Conservation (phyloP, 2,113 vertebrate species). For the Tonatia bakeri region DNA sequence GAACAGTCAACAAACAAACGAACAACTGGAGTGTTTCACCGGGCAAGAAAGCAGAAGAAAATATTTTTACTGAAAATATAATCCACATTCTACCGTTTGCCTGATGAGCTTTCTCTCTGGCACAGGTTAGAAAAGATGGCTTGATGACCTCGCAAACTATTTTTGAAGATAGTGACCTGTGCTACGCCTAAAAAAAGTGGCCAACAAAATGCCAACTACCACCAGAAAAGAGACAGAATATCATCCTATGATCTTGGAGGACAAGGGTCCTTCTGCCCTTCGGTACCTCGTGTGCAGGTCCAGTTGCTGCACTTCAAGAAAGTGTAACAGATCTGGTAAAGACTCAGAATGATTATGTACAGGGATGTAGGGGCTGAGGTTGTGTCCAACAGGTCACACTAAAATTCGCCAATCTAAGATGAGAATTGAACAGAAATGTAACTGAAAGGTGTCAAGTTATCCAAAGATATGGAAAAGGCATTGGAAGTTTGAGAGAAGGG, state of each 20-base stretch:
- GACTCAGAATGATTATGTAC: background rate
- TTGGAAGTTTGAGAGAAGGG: background rate
- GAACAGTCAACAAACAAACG: background rate
- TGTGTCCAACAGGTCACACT: background rate
- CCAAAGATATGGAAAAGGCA: background rate
- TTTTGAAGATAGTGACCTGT: background rate
- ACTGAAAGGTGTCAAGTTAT: background rate
- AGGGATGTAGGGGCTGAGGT: background rate
- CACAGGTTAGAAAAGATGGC: background rate
- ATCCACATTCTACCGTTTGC: background rate
- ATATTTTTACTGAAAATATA: background rate
- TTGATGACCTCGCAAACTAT: background rate
- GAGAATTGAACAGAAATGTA: background rate
- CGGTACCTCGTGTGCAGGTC: background rate
- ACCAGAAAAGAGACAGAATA: slow-evolving; percentile 36
- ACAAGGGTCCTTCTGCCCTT: background rate
- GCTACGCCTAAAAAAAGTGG: background rate
- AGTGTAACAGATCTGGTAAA: background rate
- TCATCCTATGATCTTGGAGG: background rate
- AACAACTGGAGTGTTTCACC: background rate
- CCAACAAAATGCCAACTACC: background rate
- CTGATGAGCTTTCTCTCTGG: background rate
- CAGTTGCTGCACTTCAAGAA: background rate
- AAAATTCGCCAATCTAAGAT: background rate
- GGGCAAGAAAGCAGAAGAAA: background rate